Percentiles rank a stretch among this genome's conserved stretches.
Evolutionary conservation across 2,888 invertebrate species (phyloP).

Genomic region (Lamellibrachia columna): DNA sequence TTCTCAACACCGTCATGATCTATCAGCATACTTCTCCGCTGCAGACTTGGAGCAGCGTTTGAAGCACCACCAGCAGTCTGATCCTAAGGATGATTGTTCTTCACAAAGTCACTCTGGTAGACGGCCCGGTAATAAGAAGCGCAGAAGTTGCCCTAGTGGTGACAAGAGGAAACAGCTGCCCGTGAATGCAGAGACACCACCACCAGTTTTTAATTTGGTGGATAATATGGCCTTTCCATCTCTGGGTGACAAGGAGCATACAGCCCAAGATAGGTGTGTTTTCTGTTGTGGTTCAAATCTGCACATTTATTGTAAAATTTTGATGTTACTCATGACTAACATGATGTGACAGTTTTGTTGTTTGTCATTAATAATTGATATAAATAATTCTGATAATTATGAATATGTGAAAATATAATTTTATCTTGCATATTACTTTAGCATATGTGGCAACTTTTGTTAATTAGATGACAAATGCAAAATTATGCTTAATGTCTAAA

Average conservation of each 20-base stretch:
- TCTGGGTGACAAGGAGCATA: constrained; percentile 34
- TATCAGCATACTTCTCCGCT: constrained; percentile 53
- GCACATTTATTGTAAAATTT: neutral
- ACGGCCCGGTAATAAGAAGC: constrained; percentile 25
- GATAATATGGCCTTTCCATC: constrained; percentile 52
- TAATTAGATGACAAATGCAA: neutral
- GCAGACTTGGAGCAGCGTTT: constrained; percentile 44
- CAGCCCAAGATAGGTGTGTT: neutral
- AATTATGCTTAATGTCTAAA: neutral
- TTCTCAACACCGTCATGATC: constrained; percentile 49
- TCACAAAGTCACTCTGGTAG: constrained; percentile 29
- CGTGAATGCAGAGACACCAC: neutral
- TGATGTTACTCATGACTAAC: neutral
- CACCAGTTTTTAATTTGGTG: constrained; percentile 48
- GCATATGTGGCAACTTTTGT: neutral
- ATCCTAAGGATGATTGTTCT: constrained; percentile 17
- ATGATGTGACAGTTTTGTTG: neutral
- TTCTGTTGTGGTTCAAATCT: neutral
- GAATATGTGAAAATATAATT: neutral
- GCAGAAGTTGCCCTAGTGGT: constrained; percentile 17
- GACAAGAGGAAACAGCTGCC: constrained; percentile 22
- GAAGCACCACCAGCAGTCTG: constrained; percentile 36
- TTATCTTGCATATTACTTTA: neutral
- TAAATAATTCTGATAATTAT: neutral
- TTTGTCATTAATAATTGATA: neutral